Percentiles rank a stretch among this genome's conserved stretches.
phyloP scores from a whole-genome alignment of 2,797 vertebrate species.

The Spinus olivaceus region DNA sequence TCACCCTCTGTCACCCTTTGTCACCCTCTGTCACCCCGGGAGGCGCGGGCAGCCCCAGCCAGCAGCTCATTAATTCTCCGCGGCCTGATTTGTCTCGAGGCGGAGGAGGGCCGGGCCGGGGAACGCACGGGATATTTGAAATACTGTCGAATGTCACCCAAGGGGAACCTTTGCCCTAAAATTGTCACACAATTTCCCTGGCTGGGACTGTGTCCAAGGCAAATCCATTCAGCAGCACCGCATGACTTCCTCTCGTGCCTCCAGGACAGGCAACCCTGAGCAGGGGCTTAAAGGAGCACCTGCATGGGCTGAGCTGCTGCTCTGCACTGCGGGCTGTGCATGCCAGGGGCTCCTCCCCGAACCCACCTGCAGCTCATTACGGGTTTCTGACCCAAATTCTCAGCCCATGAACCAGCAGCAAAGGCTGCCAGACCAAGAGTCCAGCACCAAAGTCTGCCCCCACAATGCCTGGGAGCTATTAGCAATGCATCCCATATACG shows the following conservation, averaged over 20 bases:
- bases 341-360: not conserved
- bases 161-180: slow-evolving; percentile 61
- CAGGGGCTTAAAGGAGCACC: not conserved
- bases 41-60: slow-evolving; percentile 4
- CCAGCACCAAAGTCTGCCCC: not conserved
- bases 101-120: not conserved
- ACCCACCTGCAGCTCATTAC: not conserved
- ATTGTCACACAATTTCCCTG: slow-evolving; percentile 46
- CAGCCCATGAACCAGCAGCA: not conserved
- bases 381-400: not conserved
- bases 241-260: slow-evolving; percentile 42
- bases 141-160: slow-evolving; percentile 41
- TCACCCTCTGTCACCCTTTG: not conserved
- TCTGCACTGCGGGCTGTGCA: rapidly evolving
- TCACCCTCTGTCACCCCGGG: not conserved
- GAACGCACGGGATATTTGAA: not conserved
- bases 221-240: slow-evolving; percentile 44
- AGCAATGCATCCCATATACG: rapidly evolving
- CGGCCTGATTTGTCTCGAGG: not conserved
- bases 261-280: slow-evolving; percentile 16
- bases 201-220: slow-evolving; percentile 48
- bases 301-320: not conserved
- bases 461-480: rapidly evolving
- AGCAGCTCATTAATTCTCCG: not conserved
- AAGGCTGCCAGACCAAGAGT: not conserved